Evolutionary conservation across 2,888 invertebrate genomes (phyloP).

Genomic region (Aporophyla lueneburgensis): DNA sequence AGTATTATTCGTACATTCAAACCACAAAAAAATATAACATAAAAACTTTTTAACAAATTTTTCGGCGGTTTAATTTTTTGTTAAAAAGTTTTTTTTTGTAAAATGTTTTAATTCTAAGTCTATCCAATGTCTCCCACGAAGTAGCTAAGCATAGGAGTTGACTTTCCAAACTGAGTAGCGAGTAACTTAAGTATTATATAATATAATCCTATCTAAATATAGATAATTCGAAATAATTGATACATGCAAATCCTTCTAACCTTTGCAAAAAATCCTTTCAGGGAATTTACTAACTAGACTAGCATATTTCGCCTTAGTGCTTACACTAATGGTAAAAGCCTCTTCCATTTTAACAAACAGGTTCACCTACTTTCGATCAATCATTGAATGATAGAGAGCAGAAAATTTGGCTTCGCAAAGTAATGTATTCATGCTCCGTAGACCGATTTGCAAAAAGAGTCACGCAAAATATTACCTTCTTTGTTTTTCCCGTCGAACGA

Average conservation of each 20-base stretch:
- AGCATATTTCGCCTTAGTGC: neutral
- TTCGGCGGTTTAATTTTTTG: too few relatives aligned
- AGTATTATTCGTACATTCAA: too few relatives aligned
- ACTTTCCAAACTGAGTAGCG: neutral
- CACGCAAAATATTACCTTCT: conserved; percentile 60
- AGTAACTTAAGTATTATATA: neutral
- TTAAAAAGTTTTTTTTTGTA: too few relatives aligned
- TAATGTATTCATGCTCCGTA: conserved; percentile 49
- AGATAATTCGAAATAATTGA: conserved; percentile 1
- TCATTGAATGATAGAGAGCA: conserved; percentile 30
- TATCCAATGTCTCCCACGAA: neutral
- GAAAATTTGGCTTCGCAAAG: conserved; percentile 25
- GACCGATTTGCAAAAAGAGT: conserved; percentile 52
- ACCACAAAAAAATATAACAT: too few relatives aligned
- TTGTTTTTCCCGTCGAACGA: conserved; percentile 15
- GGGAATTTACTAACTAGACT: neutral
- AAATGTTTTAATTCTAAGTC: too few relatives aligned
- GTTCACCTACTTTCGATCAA: conserved; percentile 23
- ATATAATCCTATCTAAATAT: neutral
- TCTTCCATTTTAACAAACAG: conserved; percentile 28
- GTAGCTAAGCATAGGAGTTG: too few relatives aligned
- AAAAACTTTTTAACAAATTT: too few relatives aligned
- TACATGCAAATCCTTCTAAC: neutral
- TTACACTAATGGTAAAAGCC: conserved; percentile 14
- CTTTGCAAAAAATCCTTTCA: neutral